Evolutionary conservation across 2,797 vertebrate species (phyloP), one percentile per base, ranked within the genome.

Genomic region (Thalassophryne amazonica): DNA sequence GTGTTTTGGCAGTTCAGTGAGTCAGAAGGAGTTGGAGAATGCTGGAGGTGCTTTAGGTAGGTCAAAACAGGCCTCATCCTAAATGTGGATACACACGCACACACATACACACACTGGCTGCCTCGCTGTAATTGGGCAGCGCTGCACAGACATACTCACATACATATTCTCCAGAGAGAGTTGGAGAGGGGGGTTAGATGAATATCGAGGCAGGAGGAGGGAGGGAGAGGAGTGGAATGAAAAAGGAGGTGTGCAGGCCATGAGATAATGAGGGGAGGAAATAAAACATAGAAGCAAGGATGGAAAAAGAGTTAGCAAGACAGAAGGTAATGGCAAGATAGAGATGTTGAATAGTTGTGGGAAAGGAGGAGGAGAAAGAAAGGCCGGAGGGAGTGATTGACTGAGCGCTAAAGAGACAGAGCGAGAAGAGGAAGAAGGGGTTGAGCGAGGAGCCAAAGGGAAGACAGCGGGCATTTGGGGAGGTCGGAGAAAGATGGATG

Each of bases 61-160:
- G 84, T 82, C 80, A 77, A 59, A 80, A 76, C 28, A 50, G 71
- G 53, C 62, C 73, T 59, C 2, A 60, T 68, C 21, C 74, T 67
- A 61, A 59, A 78, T 60, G 69, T 12, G 20, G 29, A 20, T 34
- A 21, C 25, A 18, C 22, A 20, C 16, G 13, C 33, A 36, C 46
- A 29, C 41, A 47, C 32, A 46, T 41, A 69, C 67, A 58, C 42
- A 46, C 40, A 57, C 32, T 62, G 31, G 57, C 61, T 79, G 58
- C 56, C 61, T 64, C 40, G 67, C 80, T 78, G 79, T 88, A 88
- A 88, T 88, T 88, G 82, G 85, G 66, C 70, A 82, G 69, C 38
- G 22, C 69, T 61, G 73, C 16, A 35, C 75, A 87, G 78, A 74
- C 73, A 67, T 67, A 78, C 60, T 64, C 72, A 18, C 73, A 79